These are phyloP conservation scores for Miniopterus natalensis DNA, from an alignment of 2,113 vertebrate genomes.

Conservation along the genomic window DNA sequence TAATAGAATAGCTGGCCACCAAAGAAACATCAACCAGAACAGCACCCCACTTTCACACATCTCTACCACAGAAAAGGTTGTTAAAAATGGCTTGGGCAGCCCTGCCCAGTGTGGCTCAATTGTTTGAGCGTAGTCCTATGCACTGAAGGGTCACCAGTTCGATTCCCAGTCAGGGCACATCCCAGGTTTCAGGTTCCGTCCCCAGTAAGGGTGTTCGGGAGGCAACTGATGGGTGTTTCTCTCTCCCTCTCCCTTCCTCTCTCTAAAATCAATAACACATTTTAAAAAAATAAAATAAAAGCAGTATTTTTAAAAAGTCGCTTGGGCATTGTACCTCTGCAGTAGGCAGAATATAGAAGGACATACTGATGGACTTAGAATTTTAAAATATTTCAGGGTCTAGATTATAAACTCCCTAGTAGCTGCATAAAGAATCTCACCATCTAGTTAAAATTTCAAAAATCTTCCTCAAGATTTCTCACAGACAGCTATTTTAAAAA, in stretches of 20 bases:
- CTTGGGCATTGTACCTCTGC: background rate
- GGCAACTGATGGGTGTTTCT: no score
- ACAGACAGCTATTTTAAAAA: slow-evolving; percentile 48
- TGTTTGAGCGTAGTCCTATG: no score
- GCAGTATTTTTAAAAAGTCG: background rate
- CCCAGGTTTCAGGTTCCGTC: no score
- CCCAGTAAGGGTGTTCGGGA: no score
- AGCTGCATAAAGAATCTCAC: slow-evolving; percentile 37
- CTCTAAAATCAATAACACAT: no score
- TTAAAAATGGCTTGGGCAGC: background rate
- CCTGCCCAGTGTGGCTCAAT: no score
- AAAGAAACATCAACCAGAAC: background rate
- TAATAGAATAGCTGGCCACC: background rate
- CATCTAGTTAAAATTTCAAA: slow-evolving; percentile 42
- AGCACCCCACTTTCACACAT: background rate
- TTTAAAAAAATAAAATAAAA: no score
- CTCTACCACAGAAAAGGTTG: background rate
- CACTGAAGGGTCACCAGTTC: no score
- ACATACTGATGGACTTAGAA: background rate
- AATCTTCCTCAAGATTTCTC: slow-evolving; percentile 14
- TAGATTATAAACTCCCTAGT: slow-evolving; percentile 32
- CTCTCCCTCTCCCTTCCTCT: no score
- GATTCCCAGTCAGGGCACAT: no score
- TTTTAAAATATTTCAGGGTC: slow-evolving; percentile 36
- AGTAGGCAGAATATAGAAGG: background rate